phyloP scores from a whole-genome alignment of 2,797 vertebrate species.

The Anguilla megastoma region DNA sequence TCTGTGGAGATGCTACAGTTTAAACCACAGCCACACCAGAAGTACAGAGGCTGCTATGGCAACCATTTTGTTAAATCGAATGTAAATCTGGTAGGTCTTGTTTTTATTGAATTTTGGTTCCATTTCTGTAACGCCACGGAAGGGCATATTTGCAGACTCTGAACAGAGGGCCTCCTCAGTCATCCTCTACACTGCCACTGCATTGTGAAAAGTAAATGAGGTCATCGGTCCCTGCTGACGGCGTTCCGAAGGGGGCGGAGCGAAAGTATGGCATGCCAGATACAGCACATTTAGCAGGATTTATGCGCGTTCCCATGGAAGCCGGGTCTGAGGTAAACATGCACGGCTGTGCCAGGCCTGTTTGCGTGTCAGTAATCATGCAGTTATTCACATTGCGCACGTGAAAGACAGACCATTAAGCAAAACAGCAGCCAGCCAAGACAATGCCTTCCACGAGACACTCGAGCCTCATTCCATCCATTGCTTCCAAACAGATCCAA shows the following conservation, averaged over 20 bases:
- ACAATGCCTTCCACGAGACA: not conserved
- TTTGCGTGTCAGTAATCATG: not conserved
- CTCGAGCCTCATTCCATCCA: not conserved
- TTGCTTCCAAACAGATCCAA: not conserved
- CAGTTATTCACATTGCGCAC: not conserved
- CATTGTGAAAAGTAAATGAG: not conserved
- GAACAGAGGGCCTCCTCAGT: not conserved
- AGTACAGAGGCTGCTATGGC: not conserved
- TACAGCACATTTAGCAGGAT: constrained; percentile 7
- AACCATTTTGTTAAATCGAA: not conserved
- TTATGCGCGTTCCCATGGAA: not conserved
- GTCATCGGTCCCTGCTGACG: not conserved
- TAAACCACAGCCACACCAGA: not conserved
- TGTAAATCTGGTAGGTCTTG: not conserved
- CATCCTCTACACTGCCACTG: not conserved
- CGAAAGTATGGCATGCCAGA: not conserved
- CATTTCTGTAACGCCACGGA: not conserved
- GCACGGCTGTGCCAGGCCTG: not conserved
- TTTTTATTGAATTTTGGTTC: not conserved
- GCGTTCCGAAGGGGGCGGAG: not conserved
- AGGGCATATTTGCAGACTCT: not conserved
- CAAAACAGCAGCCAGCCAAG: not conserved
- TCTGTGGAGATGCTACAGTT: not conserved
- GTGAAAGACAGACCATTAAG: not conserved
- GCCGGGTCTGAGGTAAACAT: not conserved